These are phyloP conservation scores for Nibea coibor DNA, from an alignment of 2,113 vertebrate species.

Conservation along the genomic window DNA sequence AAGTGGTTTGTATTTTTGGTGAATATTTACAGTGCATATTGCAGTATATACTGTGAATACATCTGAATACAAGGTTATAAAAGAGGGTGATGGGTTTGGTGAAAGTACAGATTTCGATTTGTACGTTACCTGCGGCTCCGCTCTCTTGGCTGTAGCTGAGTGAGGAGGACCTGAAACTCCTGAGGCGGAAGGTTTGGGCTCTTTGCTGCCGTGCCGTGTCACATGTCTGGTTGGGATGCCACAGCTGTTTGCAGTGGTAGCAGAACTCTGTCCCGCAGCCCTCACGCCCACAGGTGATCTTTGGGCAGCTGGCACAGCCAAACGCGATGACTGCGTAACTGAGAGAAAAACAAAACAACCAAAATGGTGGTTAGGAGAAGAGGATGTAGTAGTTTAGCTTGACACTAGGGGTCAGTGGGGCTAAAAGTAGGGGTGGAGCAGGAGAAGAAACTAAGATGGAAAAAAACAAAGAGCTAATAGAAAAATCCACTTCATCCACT, in stretches of 20 bases:
- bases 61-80: not conserved
- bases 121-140: slow-evolving; percentile 90
- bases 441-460: not conserved
- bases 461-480: not conserved
- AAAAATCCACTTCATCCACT: not conserved
- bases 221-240: slow-evolving; percentile 99
- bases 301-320: slow-evolving; percentile 98
- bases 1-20: not conserved
- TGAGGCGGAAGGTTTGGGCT: slow-evolving; percentile 91
- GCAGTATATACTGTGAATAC: not conserved
- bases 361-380: not conserved
- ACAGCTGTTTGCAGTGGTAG: slow-evolving; percentile 99
- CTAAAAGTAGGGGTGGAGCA: not conserved
- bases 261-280: slow-evolving; percentile 98
- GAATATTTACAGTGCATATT: not conserved
- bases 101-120: not conserved
- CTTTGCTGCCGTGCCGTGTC: slow-evolving; percentile 96
- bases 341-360: not conserved
- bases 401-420: slow-evolving; percentile 43
- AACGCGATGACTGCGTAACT: slow-evolving; percentile 98
- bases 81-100: not conserved
- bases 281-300: slow-evolving; percentile 94
- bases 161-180: slow-evolving; percentile 94
- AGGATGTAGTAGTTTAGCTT: not conserved
- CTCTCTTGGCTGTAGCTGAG: slow-evolving; percentile 98